phyloP scores from a whole-genome alignment of 1,140 invertebrate species.

The Ladona fulva region DNA sequence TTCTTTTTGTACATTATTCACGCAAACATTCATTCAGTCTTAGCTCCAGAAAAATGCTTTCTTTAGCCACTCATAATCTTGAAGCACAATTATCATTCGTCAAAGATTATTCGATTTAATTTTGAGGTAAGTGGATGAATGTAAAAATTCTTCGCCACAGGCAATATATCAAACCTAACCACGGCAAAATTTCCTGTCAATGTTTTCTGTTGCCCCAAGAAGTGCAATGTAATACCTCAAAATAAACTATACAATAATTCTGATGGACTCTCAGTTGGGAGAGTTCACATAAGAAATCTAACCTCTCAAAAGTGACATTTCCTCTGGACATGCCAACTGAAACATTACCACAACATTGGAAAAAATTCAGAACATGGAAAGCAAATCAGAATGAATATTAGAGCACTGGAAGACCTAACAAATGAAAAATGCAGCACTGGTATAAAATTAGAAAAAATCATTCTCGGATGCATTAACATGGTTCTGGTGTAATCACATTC shows the following conservation, averaged over 20 bases:
- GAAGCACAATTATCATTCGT: background rate
- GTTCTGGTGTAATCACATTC: constrained; percentile 1
- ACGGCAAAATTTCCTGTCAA: too few relatives aligned
- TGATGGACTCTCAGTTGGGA: too few relatives aligned
- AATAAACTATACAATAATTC: too few relatives aligned
- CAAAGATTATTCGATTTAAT: background rate
- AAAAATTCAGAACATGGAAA: background rate
- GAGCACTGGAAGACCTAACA: background rate
- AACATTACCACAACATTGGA: too few relatives aligned
- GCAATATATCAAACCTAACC: too few relatives aligned
- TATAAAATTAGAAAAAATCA: background rate
- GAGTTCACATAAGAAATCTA: too few relatives aligned
- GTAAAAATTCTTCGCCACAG: too few relatives aligned
- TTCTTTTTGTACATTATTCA: background rate
- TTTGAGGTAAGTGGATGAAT: constrained; percentile 1
- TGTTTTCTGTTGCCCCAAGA: too few relatives aligned
- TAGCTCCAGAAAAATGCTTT: background rate
- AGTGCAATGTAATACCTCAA: too few relatives aligned
- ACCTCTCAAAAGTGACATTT: too few relatives aligned
- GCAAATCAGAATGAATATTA: background rate
- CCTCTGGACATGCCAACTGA: too few relatives aligned
- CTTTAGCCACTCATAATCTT: background rate
- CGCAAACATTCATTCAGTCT: background rate
- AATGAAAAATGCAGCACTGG: constrained; percentile 1
- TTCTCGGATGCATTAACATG: background rate